phyloP scores from a whole-genome alignment of 2,797 vertebrate species.

The Sarcoramphus papa region DNA sequence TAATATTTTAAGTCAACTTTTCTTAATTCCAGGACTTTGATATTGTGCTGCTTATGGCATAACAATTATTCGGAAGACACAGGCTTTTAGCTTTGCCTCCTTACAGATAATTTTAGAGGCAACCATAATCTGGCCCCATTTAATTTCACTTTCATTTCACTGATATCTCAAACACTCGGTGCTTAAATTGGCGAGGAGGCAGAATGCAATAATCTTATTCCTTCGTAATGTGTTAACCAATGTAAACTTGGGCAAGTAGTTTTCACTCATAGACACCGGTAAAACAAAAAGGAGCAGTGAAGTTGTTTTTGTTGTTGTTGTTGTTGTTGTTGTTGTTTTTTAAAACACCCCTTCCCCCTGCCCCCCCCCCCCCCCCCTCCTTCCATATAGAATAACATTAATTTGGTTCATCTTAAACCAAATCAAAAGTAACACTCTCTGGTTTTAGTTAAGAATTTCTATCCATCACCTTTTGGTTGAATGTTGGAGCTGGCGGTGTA shows the following conservation, averaged over 20 bases:
- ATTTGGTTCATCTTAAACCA: background rate
- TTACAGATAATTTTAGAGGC: background rate
- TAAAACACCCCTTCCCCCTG: background rate
- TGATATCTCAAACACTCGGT: background rate
- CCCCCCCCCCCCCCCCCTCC: too few relatives aligned
- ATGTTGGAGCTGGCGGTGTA: background rate
- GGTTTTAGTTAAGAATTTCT: background rate
- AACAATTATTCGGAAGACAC: background rate
- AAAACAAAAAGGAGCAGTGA: background rate
- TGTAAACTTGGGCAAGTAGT: background rate
- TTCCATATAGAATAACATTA: background rate
- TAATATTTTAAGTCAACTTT: background rate
- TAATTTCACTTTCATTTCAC: background rate
- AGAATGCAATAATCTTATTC: background rate
- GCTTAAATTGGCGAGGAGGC: background rate
- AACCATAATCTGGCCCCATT: background rate
- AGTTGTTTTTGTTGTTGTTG: too few relatives aligned
- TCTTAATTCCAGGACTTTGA: background rate
- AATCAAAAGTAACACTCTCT: background rate
- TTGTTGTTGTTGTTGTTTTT: background rate
- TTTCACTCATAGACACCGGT: background rate
- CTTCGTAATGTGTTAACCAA: background rate
- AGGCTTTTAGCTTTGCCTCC: background rate
- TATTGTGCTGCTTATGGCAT: background rate
- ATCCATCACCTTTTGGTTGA: background rate